These are phyloP conservation scores for Pangasius macronema DNA, from an alignment of 2,797 vertebrate species.

Conservation along the genomic window DNA sequence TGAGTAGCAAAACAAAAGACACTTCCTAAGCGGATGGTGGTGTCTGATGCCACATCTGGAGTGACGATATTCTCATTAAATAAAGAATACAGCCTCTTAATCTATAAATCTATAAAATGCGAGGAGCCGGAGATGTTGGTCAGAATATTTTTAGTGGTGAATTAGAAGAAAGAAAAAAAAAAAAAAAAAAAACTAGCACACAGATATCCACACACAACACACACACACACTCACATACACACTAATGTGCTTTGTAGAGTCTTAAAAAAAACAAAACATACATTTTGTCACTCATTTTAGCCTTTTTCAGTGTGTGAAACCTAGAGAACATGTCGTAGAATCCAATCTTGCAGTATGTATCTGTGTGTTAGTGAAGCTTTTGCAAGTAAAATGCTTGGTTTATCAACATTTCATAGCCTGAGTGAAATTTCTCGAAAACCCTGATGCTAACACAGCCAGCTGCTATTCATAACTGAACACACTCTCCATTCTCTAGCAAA, in stretches of 20 bases:
- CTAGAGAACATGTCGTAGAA: slow-evolving; percentile 2
- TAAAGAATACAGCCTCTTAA: slow-evolving; percentile 73
- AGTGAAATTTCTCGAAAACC: slow-evolving; percentile 52
- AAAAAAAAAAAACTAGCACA: slow-evolving; percentile 48
- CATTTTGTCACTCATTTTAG: slow-evolving; percentile 19
- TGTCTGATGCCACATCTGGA: slow-evolving; percentile 20
- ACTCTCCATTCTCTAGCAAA: slow-evolving; percentile 15
- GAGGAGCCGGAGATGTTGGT: slow-evolving; percentile 71
- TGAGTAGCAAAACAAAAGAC: neutral
- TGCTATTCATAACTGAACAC: slow-evolving; percentile 61
- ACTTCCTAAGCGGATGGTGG: neutral
- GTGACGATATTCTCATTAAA: slow-evolving; percentile 70
- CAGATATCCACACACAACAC: slow-evolving; percentile 42
- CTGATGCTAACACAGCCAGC: slow-evolving; percentile 65
- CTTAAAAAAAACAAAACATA: slow-evolving; percentile 31
- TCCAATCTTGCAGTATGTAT: neutral
- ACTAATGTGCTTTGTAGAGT: slow-evolving; percentile 36
- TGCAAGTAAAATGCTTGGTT: slow-evolving; percentile 13
- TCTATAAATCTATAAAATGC: slow-evolving; percentile 76
- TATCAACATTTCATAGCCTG: slow-evolving; percentile 33
- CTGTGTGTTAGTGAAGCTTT: slow-evolving; percentile 35
- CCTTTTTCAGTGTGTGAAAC: slow-evolving; percentile 22
- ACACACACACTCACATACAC: slow-evolving; percentile 16
- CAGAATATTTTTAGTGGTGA: slow-evolving; percentile 68
- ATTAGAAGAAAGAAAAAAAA: slow-evolving; percentile 40